phyloP scores from a whole-genome alignment of 2,113 vertebrate species.

The Lepisosteus osseus region DNA sequence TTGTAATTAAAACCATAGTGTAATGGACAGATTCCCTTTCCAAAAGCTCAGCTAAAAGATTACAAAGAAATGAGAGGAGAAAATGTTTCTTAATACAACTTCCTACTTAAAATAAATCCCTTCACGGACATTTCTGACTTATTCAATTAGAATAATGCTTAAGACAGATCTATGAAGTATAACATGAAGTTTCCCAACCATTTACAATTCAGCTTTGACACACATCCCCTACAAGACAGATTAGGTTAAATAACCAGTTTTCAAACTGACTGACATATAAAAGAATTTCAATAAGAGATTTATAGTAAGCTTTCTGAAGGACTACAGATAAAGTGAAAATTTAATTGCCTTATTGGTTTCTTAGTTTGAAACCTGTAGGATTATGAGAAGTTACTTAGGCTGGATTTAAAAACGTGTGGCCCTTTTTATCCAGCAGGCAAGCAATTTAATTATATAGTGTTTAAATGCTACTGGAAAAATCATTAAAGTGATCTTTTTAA shows the following conservation, averaged over 20 bases:
- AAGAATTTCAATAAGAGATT: slow-evolving; percentile 12
- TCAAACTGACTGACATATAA: slow-evolving; percentile 9
- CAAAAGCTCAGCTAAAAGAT: no score
- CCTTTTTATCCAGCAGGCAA: not conserved
- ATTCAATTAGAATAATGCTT: not conserved
- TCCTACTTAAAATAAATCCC: no score
- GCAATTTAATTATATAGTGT: not conserved
- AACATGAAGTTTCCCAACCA: not conserved
- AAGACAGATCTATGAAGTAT: not conserved
- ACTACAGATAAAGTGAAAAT: not conserved
- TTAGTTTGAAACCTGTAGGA: not conserved
- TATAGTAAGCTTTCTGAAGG: slow-evolving; percentile 6
- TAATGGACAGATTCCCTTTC: no score
- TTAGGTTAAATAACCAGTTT: slow-evolving; percentile 4
- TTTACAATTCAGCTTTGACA: slow-evolving; percentile 4
- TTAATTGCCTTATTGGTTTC: slow-evolving; percentile 17
- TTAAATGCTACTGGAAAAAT: not conserved
- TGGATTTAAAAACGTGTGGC: slow-evolving; percentile 11
- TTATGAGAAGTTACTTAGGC: slow-evolving; percentile 1
- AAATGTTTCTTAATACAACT: no score
- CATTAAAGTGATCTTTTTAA: not conserved
- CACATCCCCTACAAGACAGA: slow-evolving; percentile 7
- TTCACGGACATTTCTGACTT: not conserved
- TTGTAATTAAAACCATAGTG: no score
- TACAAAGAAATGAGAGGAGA: no score